A percentile compares a stretch with the other conserved stretches of the same genome.
These are phyloP conservation scores for Cyprinus carpio DNA, from an alignment of 2,113 vertebrate genomes.

Conservation along the genomic window DNA sequence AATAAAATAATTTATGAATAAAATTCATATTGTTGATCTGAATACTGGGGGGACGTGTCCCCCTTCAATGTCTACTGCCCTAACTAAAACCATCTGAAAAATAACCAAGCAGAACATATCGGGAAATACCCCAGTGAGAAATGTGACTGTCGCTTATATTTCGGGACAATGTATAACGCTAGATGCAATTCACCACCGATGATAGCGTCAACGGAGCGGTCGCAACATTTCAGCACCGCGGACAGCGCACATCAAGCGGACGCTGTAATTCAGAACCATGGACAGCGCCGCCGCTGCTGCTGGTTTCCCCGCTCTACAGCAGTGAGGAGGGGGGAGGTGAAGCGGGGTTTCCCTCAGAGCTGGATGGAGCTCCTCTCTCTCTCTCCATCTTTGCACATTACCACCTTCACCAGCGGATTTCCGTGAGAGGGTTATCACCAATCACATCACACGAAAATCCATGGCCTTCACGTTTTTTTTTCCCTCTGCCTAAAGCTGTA, in stretches of 20 bases:
- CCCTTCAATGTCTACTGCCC: neutral
- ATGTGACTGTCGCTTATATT: slow-evolving; percentile 60
- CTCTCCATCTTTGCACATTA: slow-evolving; percentile 59
- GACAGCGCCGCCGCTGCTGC: neutral
- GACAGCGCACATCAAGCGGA: slow-evolving; percentile 65
- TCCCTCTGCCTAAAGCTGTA: neutral
- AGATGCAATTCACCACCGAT: slow-evolving; percentile 42
- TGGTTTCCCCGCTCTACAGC: slow-evolving; percentile 24
- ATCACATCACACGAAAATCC: slow-evolving; percentile 4
- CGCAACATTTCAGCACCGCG: slow-evolving; percentile 63
- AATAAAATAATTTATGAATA: neutral
- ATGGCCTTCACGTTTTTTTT: neutral
- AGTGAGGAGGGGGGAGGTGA: slow-evolving; percentile 35
- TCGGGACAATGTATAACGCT: slow-evolving; percentile 14
- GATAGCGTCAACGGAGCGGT: neutral
- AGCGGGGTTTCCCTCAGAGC: slow-evolving; percentile 76
- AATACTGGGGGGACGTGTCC: neutral
- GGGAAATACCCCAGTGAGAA: slow-evolving; percentile 29
- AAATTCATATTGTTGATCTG: neutral
- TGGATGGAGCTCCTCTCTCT: slow-evolving; percentile 65
- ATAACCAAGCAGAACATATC: neutral
- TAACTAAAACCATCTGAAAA: neutral
- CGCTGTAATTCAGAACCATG: neutral
- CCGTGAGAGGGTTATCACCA: slow-evolving; percentile 21
- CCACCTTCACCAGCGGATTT: slow-evolving; percentile 52